Base-by-base conservation (phyloP, 2,888 invertebrate genomes). In the Ceriagrion tenellum region DNA sequence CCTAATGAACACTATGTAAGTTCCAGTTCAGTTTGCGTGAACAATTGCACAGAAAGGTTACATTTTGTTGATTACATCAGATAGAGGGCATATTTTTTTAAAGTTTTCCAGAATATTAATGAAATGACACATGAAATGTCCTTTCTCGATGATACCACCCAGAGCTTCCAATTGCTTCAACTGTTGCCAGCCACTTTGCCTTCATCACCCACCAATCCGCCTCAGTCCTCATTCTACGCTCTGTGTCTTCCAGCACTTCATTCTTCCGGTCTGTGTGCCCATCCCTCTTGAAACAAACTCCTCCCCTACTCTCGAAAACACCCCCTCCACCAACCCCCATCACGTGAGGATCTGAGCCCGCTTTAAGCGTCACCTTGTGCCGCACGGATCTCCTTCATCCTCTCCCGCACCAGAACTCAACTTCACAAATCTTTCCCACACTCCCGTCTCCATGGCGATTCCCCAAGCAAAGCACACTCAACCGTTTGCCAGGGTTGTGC, bases 161-260 rank as follows among this genome's bases (percentile, higher is more conserved):
- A 30, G 56, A 90, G 90, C 90, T 59, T 35, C 63, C 91, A 91
- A 18, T 63, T 40, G 91, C 59, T 91, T 91, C 91, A 91, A 91
- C 91, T 91, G 91, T 91, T 91, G 91, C 63, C 91, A 90, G 90
- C 90, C 90, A 90, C 90, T 59, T 90, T 20, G 56, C 90, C 30
- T 59, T 56, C 90, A 56, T 90, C 90, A 35, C 59, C 55, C 1
- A n/a, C 59, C 30, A 16, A 23, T 69, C 69, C 69, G 4, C 6
- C 26, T 35, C 35, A 26, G n/a, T 47, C 2, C 2, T 47, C 47
- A 47, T 8, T 47, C 47, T 47, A 47, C 47, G 47, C 23, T 69
- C 69, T n/a, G 69, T n/a, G 35, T 88, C 26, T n/a, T 69, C 26
- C 90, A 18, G 6, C 0, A 10, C 55, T 90, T 55, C 55, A 23